A percentile compares a stretch with the other conserved stretches of the same genome.
These are phyloP conservation scores for Halichoeres trimaculatus DNA, from an alignment of 2,113 vertebrate genomes.

Conservation along the genomic window DNA sequence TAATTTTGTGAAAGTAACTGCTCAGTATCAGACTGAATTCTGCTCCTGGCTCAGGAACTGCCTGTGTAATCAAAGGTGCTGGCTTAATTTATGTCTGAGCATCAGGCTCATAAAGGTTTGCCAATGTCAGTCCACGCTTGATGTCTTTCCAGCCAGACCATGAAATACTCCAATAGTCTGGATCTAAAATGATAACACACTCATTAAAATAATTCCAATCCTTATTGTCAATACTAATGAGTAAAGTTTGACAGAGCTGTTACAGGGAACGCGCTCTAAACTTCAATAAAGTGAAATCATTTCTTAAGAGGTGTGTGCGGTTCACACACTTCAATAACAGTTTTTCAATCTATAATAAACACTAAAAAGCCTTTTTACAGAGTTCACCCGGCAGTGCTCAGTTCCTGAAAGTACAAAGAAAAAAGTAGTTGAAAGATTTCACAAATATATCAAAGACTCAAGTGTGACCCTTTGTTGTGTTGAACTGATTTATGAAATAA, in stretches of 20 bases:
- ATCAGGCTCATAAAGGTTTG: slow-evolving; percentile 48
- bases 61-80: background rate
- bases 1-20: background rate
- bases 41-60: background rate
- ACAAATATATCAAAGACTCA: background rate
- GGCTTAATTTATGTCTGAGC: slow-evolving; percentile 30
- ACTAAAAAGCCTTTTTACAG: background rate
- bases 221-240: slow-evolving; percentile 75
- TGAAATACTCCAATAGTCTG: slow-evolving; percentile 74
- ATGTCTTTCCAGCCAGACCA: slow-evolving; percentile 71
- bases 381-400: no score
- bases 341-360: background rate
- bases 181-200: slow-evolving; percentile 70
- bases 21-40: slow-evolving; percentile 4
- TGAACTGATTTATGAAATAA: no score
- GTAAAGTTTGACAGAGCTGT: slow-evolving; percentile 70
- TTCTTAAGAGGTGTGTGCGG: background rate
- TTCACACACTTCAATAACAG: background rate
- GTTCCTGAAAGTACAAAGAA: background rate
- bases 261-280: slow-evolving; percentile 53
- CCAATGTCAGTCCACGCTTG: slow-evolving; percentile 64
- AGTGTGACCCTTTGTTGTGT: no score
- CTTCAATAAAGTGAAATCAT: slow-evolving; percentile 41
- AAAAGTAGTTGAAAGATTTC: background rate
- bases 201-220: slow-evolving; percentile 77